A percentile compares a stretch with the other conserved stretches of the same genome.
phyloP scores from a whole-genome alignment of 64 coral and sea anemone genomes.

The Orbicella faveolata region DNA sequence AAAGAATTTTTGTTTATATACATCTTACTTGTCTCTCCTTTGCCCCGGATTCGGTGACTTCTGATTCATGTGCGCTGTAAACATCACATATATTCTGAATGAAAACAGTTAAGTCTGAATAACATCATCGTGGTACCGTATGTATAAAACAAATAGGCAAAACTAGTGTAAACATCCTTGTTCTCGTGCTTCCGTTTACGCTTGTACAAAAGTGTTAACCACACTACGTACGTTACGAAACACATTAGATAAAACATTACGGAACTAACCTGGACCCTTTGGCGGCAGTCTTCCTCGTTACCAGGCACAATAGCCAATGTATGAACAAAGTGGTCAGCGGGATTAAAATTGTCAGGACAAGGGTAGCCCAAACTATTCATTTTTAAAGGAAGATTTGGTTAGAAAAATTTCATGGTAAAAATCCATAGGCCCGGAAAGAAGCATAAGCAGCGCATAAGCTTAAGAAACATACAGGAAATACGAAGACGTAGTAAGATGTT shows the following conservation, averaged over 20 bases:
- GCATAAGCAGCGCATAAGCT: too few relatives aligned
- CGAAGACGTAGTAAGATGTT: too few relatives aligned
- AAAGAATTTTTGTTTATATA: too few relatives aligned
- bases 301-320: conserved; percentile 50
- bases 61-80: neutral
- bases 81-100: conserved; percentile 18
- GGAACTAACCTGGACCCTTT: conserved; percentile 30
- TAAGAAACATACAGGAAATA: too few relatives aligned
- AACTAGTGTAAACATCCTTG: too few relatives aligned
- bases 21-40: neutral
- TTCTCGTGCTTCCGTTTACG: too few relatives aligned
- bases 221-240: too few relatives aligned
- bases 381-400: neutral
- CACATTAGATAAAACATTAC: neutral
- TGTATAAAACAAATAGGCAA: too few relatives aligned
- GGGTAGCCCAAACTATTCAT: conserved; percentile 36
- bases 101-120: neutral
- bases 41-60: neutral
- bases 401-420: neutral
- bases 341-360: conserved; percentile 55
- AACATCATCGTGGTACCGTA: neutral
- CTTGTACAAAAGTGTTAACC: too few relatives aligned
- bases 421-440: neutral
- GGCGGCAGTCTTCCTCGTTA: conserved; percentile 34
- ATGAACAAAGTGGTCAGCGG: conserved; percentile 67